Evolutionary conservation across 2,113 vertebrate genomes (phyloP), one percentile per base, ranked within the genome.

Genomic region (Garra rufa): DNA sequence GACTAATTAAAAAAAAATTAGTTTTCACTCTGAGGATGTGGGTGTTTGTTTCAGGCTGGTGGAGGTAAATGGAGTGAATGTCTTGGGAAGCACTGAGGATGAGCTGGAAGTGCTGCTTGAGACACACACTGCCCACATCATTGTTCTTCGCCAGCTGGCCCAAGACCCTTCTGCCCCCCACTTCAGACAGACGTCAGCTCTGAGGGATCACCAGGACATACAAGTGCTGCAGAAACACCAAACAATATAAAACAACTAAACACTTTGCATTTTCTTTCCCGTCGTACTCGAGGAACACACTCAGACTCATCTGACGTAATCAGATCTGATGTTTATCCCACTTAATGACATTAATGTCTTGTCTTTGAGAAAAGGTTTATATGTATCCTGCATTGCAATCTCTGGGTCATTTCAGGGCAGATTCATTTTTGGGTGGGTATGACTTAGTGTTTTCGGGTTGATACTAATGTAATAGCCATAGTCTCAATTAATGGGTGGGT

Each of bases 21-120:
- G n/a, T n/a, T n/a, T n/a, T n/a, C n/a, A n/a, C n/a, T n/a, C n/a
- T n/a, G n/a, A 61, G 1, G 46, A 19, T 82, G 6, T 82, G 19
- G 78, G 6, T 87, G 14, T 17, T 21, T 61, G 30, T 63, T 57
- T 34, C 70, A 94, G 93, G 82, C 78, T 93, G 52, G 87, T 94
- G 89, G 93, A 94, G 87, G 91, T 95, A 85, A 93, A 93, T 3
- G 91, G 92, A 24, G 86, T 91, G 21, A 73, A 83, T 0, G 91
- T 94, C 77, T 76, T 94, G 77, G 91, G 91, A 69, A 90, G 88
- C 3, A 90, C 88, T 65, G 87, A 89, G 63, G 88, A 92, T 3
- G 91, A 94, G 76, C 86, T 93, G 15, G 81, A 55, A 4, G 48
- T 90, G 21, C 85, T 94, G 78, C 89, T 88, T 28, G 87, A 91